These are phyloP conservation scores for Ctenoplectra terminalis DNA, from an alignment of 1,140 invertebrate genomes.

Conservation along the genomic window DNA sequence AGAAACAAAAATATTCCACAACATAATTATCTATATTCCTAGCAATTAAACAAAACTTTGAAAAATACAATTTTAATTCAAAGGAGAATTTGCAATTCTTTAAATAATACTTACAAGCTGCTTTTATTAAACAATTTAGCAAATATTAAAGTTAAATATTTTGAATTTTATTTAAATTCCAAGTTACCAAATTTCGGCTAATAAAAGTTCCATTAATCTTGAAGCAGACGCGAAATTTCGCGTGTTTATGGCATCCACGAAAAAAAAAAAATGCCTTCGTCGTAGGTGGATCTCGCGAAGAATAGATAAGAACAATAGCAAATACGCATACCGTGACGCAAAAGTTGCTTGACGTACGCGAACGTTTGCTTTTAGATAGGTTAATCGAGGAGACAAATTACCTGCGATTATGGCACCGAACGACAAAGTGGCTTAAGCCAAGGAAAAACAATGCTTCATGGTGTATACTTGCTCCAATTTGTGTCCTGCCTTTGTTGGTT, in stretches of 20 bases:
- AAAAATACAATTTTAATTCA: no score
- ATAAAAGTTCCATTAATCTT: no score
- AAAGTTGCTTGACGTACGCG: conserved; percentile 37
- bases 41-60: no score
- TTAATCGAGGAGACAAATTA: conserved; percentile 49
- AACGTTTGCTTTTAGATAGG: conserved; percentile 19
- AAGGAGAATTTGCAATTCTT: no score
- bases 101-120: no score
- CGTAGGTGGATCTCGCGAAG: conserved; percentile 15
- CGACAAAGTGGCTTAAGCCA: no score
- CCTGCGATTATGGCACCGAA: conserved; percentile 37
- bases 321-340: conserved; percentile 52
- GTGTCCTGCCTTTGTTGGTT: background rate
- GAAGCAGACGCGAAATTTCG: background rate
- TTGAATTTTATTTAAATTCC: no score
- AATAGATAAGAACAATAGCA: conserved; percentile 41
- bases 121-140: no score
- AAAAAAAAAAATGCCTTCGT: background rate
- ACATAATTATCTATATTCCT: no score
- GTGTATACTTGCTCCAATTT: background rate
- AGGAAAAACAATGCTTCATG: background rate
- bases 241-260: background rate
- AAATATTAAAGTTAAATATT: no score
- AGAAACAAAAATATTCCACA: no score
- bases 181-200: no score